A percentile compares a stretch with the other conserved stretches of the same genome.
Conservation (phyloP, 2,888 invertebrate species). For the Loripinus fragilis region DNA sequence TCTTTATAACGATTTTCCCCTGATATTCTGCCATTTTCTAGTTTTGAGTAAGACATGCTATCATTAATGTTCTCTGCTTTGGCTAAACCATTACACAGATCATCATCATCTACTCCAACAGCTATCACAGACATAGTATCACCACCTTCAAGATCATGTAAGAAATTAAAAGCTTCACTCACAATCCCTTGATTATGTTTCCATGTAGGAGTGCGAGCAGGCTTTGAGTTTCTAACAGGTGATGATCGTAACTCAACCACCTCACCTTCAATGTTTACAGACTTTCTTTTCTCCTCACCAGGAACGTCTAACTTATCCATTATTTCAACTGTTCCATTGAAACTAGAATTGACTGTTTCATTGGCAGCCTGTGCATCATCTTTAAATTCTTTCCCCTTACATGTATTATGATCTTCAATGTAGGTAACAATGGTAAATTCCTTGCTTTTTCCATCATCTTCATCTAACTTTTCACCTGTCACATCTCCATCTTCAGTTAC, state of each 20-base stretch:
- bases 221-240: neutral
- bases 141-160: slow-evolving; percentile 46
- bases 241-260: slow-evolving; percentile 46
- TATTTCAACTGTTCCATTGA: neutral
- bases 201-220: slow-evolving; percentile 40
- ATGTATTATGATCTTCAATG: neutral
- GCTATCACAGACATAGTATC: neutral
- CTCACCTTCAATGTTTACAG: slow-evolving; percentile 44
- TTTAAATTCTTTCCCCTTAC: neutral
- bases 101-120: neutral
- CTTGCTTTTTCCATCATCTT: neutral
- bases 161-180: slow-evolving; percentile 63
- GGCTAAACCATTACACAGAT: neutral
- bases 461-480: neutral
- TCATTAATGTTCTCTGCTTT: neutral
- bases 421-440: slow-evolving; percentile 4
- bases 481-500: neutral
- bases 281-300: slow-evolving; percentile 15
- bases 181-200: slow-evolving; percentile 57
- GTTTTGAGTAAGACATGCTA: neutral
- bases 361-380: neutral
- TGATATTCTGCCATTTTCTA: neutral
- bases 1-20: neutral
- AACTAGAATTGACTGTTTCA: neutral
- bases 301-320: neutral